Percentiles rank a stretch among this genome's conserved stretches.
These are phyloP conservation scores for Empidonax alnorum DNA, from an alignment of 2,113 vertebrate species.

Conservation along the genomic window DNA sequence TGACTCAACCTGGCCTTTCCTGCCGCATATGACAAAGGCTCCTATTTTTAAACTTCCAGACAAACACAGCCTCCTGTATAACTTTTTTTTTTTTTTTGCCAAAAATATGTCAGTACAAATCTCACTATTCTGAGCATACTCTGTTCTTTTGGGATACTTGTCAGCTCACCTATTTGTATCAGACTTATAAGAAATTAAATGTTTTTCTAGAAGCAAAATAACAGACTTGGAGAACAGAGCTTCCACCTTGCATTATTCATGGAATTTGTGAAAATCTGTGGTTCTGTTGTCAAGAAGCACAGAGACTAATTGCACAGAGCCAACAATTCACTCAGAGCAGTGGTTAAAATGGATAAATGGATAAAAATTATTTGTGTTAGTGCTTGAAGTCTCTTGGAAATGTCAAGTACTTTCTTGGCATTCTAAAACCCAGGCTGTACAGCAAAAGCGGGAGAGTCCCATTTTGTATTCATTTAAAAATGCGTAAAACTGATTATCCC, in stretches of 20 bases:
- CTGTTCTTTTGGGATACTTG: constrained; percentile 46
- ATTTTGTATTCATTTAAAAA: constrained; percentile 18
- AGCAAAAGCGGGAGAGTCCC: neutral
- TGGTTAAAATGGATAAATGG: constrained; percentile 44
- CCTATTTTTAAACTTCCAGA: constrained; percentile 67
- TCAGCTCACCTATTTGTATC: constrained; percentile 52
- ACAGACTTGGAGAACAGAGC: constrained; percentile 15
- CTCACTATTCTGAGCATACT: neutral
- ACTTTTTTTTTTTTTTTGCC: neutral
- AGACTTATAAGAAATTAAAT: constrained; percentile 46
- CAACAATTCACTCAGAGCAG: constrained; percentile 37
- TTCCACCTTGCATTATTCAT: constrained; percentile 58
- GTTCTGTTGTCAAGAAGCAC: constrained; percentile 28
- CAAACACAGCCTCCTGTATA: constrained; percentile 5
- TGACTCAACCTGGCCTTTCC: constrained; percentile 42
- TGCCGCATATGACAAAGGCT: constrained; percentile 49
- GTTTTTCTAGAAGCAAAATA: constrained; percentile 44
- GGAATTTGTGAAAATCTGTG: constrained; percentile 7
- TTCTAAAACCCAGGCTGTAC: constrained; percentile 36
- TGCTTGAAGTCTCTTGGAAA: constrained; percentile 51
- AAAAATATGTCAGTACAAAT: constrained; percentile 31
- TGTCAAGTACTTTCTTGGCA: constrained; percentile 58
- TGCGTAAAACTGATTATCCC: constrained; percentile 1
- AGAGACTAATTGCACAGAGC: constrained; percentile 31
- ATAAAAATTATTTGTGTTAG: constrained; percentile 56